Conservation (phyloP, 2,888 invertebrate species). For the Cataglyphis albicans region DNA sequence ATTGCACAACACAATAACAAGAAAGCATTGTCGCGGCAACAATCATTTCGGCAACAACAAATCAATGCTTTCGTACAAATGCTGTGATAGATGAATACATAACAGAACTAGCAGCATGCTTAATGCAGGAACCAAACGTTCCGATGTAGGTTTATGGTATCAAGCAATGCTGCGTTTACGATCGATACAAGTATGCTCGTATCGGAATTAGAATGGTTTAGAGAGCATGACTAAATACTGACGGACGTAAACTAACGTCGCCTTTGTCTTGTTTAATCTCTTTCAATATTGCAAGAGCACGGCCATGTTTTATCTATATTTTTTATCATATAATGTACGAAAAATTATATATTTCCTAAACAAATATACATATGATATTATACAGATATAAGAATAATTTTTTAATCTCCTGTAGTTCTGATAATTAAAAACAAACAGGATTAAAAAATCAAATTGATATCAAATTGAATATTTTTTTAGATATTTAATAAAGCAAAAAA, state of each 20-base stretch:
- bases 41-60: slow-evolving; percentile 25
- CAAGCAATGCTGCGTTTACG: slow-evolving; percentile 70
- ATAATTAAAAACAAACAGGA: neutral
- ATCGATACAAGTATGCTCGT: slow-evolving; percentile 71
- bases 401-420: neutral
- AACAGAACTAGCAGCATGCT: slow-evolving; percentile 41
- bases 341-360: neutral
- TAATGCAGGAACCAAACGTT: slow-evolving; percentile 54
- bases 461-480: neutral
- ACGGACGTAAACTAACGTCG: slow-evolving; percentile 41
- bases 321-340: neutral
- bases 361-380: neutral
- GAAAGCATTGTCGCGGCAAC: neutral
- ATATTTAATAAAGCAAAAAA: neutral
- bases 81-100: slow-evolving; percentile 42
- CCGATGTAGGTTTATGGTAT: slow-evolving; percentile 71
- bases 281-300: slow-evolving; percentile 6
- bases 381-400: neutral
- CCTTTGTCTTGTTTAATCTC: slow-evolving; percentile 36
- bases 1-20: neutral
- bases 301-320: neutral
- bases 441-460: neutral
- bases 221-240: slow-evolving; percentile 54
- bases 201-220: slow-evolving; percentile 72
- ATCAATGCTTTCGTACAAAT: slow-evolving; percentile 43